Conservation (phyloP, 1,140 invertebrate genomes). For the Diorhabda carinulata region DNA sequence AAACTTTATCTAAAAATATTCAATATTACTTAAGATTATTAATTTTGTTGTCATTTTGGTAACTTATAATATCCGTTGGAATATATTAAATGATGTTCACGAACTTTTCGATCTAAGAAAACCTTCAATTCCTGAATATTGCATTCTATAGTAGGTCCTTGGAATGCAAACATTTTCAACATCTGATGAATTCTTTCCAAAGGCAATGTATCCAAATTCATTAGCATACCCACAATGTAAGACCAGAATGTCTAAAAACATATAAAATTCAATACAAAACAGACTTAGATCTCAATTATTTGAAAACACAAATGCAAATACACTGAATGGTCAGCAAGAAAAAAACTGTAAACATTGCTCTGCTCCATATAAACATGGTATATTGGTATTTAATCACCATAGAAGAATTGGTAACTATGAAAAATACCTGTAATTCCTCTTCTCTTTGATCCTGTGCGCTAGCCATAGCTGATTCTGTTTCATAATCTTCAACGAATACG, state of each 20-base stretch:
- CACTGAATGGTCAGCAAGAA: no score
- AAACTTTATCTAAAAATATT: no score
- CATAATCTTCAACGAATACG: constrained; percentile 82
- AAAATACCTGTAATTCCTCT: constrained; percentile 75
- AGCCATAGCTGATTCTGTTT: constrained; percentile 88
- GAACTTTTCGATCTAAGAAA: constrained; percentile 90
- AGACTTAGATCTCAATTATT: no score
- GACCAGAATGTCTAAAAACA: constrained; percentile 80
- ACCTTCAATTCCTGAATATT: constrained; percentile 80
- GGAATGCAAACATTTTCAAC: constrained; percentile 93
- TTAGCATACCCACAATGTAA: constrained; percentile 94
- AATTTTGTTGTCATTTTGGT: constrained; percentile 56
- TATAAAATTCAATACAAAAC: background rate
- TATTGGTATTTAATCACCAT: no score
- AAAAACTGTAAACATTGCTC: no score
- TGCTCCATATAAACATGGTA: no score
- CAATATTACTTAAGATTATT: no score
- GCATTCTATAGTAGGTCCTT: constrained; percentile 82
- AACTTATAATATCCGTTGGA: constrained; percentile 84
- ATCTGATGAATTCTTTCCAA: constrained; percentile 94
- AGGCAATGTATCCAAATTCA: constrained; percentile 89
- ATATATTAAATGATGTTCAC: constrained; percentile 81
- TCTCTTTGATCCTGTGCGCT: constrained; percentile 89
- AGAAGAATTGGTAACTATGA: no score
- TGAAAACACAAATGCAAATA: no score